phyloP scores from a whole-genome alignment of 1,140 invertebrate genomes.

The Diabrotica undecimpunctata region DNA sequence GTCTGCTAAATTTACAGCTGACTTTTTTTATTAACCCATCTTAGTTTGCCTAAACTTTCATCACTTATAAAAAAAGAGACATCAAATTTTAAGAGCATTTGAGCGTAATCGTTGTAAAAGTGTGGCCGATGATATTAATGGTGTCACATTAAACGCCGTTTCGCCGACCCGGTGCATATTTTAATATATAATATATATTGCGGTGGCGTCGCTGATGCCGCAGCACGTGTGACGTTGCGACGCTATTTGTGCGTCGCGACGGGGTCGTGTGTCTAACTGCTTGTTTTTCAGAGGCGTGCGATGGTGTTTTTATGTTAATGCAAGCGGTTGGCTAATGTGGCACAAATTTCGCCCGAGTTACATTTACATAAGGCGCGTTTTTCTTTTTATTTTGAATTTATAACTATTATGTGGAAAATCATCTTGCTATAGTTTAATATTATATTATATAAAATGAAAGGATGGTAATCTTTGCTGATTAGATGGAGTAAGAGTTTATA shows the following conservation, averaged over 20 bases:
- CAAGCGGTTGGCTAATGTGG: background rate
- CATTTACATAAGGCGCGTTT: background rate
- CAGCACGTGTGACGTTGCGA: background rate
- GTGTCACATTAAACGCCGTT: constrained; percentile 1
- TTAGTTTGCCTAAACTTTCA: no score
- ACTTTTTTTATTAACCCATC: no score
- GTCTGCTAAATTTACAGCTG: no score
- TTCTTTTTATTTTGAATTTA: background rate
- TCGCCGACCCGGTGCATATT: background rate
- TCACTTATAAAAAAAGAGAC: no score
- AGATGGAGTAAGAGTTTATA: no score
- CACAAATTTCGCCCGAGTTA: background rate
- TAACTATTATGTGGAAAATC: background rate
- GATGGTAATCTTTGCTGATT: no score
- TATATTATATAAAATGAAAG: no score
- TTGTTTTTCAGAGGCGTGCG: background rate
- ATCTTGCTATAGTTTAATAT: no score
- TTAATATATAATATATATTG: constrained; percentile 3
- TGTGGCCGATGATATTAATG: background rate
- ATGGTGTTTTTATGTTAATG: constrained; percentile 1
- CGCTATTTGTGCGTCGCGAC: background rate
- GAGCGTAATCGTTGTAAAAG: background rate
- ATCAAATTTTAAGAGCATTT: no score
- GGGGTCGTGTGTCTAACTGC: constrained; percentile 1
- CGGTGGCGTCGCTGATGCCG: background rate